phyloP scores from a whole-genome alignment of 64 coral and sea anemone genomes.

The Hydrozoanthus tunicans region DNA sequence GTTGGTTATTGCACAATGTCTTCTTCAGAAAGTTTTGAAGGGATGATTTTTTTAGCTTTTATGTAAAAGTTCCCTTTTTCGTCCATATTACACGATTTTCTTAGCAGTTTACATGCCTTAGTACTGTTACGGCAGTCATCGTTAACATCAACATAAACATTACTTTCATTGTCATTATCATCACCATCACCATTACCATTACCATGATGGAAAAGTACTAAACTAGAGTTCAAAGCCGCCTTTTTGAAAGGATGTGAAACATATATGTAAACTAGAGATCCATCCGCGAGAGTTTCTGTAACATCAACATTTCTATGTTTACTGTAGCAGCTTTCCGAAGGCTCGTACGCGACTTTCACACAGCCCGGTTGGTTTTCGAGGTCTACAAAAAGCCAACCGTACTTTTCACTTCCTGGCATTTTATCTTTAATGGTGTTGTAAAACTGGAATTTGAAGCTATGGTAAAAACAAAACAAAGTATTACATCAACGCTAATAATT shows the following conservation, averaged over 20 bases:
- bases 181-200: background rate
- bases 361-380: conserved; percentile 67
- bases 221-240: background rate
- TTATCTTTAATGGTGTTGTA: background rate
- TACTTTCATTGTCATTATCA: background rate
- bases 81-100: conserved; percentile 44
- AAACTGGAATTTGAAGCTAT: conserved; percentile 31
- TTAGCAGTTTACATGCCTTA: background rate
- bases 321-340: background rate
- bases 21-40: too few relatives aligned
- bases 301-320: background rate
- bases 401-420: conserved; percentile 58
- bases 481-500: too few relatives aligned
- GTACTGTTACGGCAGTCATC: background rate
- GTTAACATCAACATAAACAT: background rate
- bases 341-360: conserved; percentile 62
- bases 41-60: background rate
- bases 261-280: background rate
- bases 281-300: background rate
- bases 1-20: too few relatives aligned
- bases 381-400: conserved; percentile 58
- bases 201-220: background rate
- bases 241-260: background rate
- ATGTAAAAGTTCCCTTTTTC: conserved; percentile 3
- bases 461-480: too few relatives aligned